Evolutionary conservation across 2,797 vertebrate genomes (phyloP).

Genomic region (Antennarius maculatus): DNA sequence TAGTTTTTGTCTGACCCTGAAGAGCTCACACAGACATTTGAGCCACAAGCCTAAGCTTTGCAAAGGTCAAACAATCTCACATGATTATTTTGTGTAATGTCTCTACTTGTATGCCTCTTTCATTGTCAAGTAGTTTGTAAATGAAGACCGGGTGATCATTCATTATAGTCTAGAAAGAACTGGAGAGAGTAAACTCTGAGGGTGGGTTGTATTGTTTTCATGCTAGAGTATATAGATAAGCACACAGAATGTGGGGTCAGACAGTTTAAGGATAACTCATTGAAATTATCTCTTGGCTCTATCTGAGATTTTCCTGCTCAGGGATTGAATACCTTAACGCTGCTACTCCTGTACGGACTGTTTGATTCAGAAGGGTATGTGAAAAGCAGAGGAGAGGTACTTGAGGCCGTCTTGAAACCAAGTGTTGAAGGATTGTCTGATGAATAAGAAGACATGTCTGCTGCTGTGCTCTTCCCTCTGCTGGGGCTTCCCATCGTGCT

Average conservation of each 20-base stretch:
- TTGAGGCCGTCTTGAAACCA: slow-evolving; percentile 42
- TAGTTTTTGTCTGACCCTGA: not conserved
- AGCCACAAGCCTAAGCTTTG: slow-evolving; percentile 19
- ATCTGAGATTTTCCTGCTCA: slow-evolving; percentile 56
- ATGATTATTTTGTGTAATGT: slow-evolving; percentile 59
- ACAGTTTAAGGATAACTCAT: slow-evolving; percentile 40
- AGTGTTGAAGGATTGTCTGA: slow-evolving; percentile 39
- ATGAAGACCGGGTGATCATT: slow-evolving; percentile 30
- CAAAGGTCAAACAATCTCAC: slow-evolving; percentile 60
- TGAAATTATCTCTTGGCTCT: slow-evolving; percentile 62
- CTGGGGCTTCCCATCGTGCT: slow-evolving; percentile 75
- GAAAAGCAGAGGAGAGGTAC: slow-evolving; percentile 78
- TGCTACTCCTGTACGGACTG: slow-evolving; percentile 54
- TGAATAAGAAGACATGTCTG: slow-evolving; percentile 65
- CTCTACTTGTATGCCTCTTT: slow-evolving; percentile 38
- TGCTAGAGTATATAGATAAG: slow-evolving; percentile 34
- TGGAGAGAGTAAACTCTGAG: slow-evolving; percentile 18
- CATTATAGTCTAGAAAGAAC: slow-evolving; percentile 42
- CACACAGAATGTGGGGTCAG: slow-evolving; percentile 46
- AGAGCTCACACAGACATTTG: slow-evolving; percentile 9
- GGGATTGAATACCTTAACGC: slow-evolving; percentile 41
- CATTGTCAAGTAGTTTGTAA: slow-evolving; percentile 36
- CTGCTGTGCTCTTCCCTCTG: slow-evolving; percentile 51
- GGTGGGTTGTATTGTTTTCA: slow-evolving; percentile 34
- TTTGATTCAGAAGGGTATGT: slow-evolving; percentile 70